These are phyloP conservation scores for Centropus bengalensis DNA, from an alignment of 2,113 vertebrate species.

Conservation along the genomic window DNA sequence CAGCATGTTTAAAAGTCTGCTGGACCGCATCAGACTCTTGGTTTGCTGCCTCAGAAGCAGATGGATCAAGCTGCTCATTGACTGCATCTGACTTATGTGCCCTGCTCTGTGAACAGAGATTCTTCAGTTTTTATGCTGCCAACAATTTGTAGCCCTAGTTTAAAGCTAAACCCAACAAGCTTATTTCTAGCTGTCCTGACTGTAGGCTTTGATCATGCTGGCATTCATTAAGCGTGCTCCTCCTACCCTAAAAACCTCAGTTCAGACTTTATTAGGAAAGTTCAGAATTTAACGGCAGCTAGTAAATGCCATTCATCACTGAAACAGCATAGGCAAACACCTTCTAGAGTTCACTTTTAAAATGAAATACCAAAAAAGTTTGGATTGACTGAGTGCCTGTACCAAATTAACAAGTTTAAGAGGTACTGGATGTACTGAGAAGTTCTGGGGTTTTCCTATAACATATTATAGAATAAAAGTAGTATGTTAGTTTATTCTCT, in stretches of 20 bases:
- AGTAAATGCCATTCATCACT: not conserved
- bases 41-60: not conserved
- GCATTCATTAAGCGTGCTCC: not conserved
- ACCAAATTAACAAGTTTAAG: not conserved
- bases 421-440: not conserved
- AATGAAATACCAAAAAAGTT: not conserved
- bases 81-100: not conserved
- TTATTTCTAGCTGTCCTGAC: not conserved
- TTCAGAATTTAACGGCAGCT: not conserved
- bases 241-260: not conserved
- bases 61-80: not conserved
- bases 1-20: not conserved
- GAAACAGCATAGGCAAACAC: not conserved
- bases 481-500: not conserved
- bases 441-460: rapidly evolving
- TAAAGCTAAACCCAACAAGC: not conserved
- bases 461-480: not conserved
- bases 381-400: not conserved
- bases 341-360: not conserved
- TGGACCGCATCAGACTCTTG: not conserved
- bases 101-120: not conserved
- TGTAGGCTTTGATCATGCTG: not conserved
- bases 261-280: not conserved
- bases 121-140: not conserved
- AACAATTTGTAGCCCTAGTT: not conserved